Conservation (phyloP, 1,140 invertebrate species). For the Homalodisca vitripennis region DNA sequence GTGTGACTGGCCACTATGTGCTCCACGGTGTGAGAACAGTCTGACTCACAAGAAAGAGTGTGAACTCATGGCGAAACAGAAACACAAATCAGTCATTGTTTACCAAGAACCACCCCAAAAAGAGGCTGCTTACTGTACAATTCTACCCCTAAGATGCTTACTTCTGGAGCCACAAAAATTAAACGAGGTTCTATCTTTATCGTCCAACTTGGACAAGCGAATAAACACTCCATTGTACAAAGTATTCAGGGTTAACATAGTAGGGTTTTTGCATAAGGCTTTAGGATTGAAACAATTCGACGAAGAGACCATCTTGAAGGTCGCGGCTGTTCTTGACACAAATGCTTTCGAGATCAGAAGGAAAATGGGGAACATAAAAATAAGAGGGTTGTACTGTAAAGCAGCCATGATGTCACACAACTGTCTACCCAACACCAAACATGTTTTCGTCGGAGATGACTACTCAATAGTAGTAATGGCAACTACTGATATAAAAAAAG, state of each 20-base stretch:
- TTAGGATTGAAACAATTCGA: conserved; percentile 40
- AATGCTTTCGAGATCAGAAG: conserved; percentile 65
- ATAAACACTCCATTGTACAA: conserved; percentile 57
- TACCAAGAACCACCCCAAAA: conserved; percentile 21
- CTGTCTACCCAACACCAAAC: conserved; percentile 63
- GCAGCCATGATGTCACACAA: conserved; percentile 65
- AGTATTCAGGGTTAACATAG: conserved; percentile 57
- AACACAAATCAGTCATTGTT: conserved; percentile 16
- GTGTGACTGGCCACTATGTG: conserved; percentile 39
- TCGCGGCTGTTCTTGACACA: conserved; percentile 64
- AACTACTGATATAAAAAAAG: conserved; percentile 58
- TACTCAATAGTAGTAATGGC: conserved; percentile 61
- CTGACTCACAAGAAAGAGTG: conserved; percentile 30
- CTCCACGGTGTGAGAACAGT: conserved; percentile 15
- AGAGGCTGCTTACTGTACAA: conserved; percentile 35
- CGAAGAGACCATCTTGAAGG: conserved; percentile 57
- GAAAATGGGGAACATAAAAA: conserved; percentile 41
- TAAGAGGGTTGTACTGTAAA: conserved; percentile 63
- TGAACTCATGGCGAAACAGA: conserved; percentile 27
- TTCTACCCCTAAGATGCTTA: conserved; percentile 36
- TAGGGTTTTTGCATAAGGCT: conserved; percentile 59
- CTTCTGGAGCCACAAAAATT: conserved; percentile 20
- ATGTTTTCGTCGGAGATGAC: conserved; percentile 60
- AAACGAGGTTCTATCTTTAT: conserved; percentile 53
- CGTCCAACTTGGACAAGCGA: conserved; percentile 60